Conservation (phyloP, 2,797 vertebrate species). For the Tamandua tetradactyla region DNA sequence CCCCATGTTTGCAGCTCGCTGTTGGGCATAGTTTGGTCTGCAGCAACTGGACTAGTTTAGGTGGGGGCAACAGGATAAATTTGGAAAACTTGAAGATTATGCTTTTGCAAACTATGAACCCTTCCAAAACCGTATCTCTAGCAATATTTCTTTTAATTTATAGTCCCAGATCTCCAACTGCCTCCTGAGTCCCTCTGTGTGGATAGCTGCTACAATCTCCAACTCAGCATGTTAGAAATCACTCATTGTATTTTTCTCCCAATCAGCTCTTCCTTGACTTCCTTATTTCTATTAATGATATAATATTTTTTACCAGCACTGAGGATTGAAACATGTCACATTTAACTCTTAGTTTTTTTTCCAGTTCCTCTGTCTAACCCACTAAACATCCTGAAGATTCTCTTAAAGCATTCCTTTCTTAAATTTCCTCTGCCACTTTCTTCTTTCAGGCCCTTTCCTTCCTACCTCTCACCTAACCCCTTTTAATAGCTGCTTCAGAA, state of each 20-base stretch:
- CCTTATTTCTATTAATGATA: neutral
- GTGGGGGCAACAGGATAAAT: no score
- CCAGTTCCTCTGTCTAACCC: neutral
- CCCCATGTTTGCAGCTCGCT: neutral
- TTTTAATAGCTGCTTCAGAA: neutral
- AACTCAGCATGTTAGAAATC: slow-evolving; percentile 18
- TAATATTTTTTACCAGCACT: neutral
- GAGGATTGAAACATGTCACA: neutral
- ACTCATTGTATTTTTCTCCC: neutral
- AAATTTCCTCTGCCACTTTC: neutral
- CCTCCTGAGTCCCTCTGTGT: neutral
- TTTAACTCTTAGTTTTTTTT: slow-evolving; percentile 7
- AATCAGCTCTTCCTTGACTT: neutral
- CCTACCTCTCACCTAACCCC: neutral
- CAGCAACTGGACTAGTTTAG: neutral
- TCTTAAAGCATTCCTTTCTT: neutral
- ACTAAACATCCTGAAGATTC: neutral
- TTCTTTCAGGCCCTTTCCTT: neutral
- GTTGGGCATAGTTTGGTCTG: neutral
- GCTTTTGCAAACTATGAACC: no score
- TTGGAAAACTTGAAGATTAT: no score
- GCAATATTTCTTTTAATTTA: no score
- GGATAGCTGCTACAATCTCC: neutral
- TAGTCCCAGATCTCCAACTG: no score
- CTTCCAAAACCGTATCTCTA: no score